phyloP scores from a whole-genome alignment of 2,797 vertebrate genomes.

The Cyprinella venusta region DNA sequence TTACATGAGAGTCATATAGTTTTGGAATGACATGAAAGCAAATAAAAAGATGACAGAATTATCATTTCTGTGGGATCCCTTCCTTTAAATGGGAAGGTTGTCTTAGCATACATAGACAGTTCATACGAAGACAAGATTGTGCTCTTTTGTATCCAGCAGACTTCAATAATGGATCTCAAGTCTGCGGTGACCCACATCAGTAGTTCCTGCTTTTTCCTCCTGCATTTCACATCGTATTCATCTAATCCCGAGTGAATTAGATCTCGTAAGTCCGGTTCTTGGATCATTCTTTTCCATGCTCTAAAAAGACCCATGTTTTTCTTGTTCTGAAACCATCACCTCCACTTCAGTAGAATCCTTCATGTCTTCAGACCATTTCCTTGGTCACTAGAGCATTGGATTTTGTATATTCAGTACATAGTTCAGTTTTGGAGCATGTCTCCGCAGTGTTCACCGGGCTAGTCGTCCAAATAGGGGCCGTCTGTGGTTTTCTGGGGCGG shows the following conservation, averaged over 20 bases:
- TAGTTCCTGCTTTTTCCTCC: slow-evolving; percentile 17
- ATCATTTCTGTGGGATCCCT: not conserved
- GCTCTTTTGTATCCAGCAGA: not conserved
- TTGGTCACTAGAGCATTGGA: slow-evolving; percentile 51
- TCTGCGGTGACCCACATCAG: slow-evolving; percentile 27
- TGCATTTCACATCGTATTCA: slow-evolving; percentile 16
- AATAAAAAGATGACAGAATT: not conserved
- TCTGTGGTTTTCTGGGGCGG: slow-evolving; percentile 68
- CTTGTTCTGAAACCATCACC: slow-evolving; percentile 46
- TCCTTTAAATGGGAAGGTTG: slow-evolving; percentile 6
- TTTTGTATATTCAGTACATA: slow-evolving; percentile 53
- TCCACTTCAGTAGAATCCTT: slow-evolving; percentile 42
- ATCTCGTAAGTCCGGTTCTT: not conserved
- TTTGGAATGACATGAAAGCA: not conserved
- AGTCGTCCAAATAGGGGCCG: slow-evolving; percentile 47
- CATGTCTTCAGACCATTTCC: slow-evolving; percentile 53
- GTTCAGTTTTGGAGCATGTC: slow-evolving; percentile 43
- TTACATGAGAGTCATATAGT: not conserved
- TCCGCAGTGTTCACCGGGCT: slow-evolving; percentile 39
- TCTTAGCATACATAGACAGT: not conserved
- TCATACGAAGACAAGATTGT: not conserved
- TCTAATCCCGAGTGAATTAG: slow-evolving; percentile 20
- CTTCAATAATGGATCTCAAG: not conserved
- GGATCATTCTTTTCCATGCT: slow-evolving; percentile 4
- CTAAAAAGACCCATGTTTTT: slow-evolving; percentile 48